Percentiles rank a stretch among this genome's conserved stretches.
These are phyloP conservation scores for Eristalis arbustorum DNA, from an alignment of 2,888 invertebrate species.

Conservation along the genomic window DNA sequence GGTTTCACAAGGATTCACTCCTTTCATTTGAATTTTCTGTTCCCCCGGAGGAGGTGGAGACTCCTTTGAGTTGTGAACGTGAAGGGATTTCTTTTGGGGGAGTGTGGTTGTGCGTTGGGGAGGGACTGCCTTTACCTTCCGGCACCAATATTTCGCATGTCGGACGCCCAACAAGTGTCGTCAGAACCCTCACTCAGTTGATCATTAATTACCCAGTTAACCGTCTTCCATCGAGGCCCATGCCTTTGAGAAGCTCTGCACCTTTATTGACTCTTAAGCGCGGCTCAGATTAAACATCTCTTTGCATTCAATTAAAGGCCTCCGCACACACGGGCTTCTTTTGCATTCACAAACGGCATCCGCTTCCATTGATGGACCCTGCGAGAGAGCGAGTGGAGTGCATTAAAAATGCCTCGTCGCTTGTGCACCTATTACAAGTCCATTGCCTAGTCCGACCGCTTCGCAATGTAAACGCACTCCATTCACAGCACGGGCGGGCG, in stretches of 20 bases:
- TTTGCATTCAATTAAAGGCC: background rate
- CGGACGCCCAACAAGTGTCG: too few species aligned
- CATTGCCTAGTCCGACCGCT: background rate
- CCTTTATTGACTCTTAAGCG: background rate
- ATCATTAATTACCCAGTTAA: too few species aligned
- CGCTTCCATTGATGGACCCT: background rate
- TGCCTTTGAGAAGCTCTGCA: background rate
- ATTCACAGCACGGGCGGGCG: constrained; percentile 3
- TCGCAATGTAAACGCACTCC: constrained; percentile 20
- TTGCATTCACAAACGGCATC: background rate
- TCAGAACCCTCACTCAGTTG: too few species aligned
- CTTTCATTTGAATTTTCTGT: background rate
- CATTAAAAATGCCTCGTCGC: constrained; percentile 28
- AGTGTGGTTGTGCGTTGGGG: too few species aligned
- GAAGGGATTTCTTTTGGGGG: too few species aligned
- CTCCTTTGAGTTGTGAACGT: too few species aligned
- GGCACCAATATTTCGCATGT: too few species aligned
- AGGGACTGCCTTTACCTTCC: too few species aligned
- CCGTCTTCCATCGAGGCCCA: too few species aligned
- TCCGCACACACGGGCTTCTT: background rate
- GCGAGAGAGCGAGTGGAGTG: background rate
- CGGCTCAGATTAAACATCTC: background rate
- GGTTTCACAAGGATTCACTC: background rate
- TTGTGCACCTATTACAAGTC: background rate
- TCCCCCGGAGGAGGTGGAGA: too few species aligned